Evolutionary conservation across 2,797 vertebrate species (phyloP), one percentile per base, ranked within the genome.

Genomic region (Hypotaenidia philippensis): DNA sequence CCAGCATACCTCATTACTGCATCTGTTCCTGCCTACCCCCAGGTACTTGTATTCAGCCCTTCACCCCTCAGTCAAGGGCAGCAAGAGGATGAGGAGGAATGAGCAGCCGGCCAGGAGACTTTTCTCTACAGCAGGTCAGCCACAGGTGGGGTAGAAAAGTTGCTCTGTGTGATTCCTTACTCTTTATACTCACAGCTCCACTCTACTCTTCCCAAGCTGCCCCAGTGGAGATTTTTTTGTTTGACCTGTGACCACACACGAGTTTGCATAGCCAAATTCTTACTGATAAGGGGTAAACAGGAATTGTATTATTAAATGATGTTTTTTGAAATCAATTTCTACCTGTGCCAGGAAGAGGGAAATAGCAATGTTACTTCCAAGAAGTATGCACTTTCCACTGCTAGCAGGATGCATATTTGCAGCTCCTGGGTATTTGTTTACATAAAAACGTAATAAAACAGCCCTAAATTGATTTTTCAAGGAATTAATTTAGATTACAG

Each of bases 381-480:
- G 36, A 34, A 68, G 34, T 36, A 59, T 0, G 1, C 3, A 2
- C n/a, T 83, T 83, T 44, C 32, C 26, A 13, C 56, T 49, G 5
- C 44, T 27, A n/a, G 11, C n/a, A 56, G 41, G 45, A 53, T 61
- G 55, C 25, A 10, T 56, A 1, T 78, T 89, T 93, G 32, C 75
- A 69, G 66, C 50, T 92, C 16, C 8, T 76, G 18, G 68, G 3
- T 52, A 52, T 83, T 74, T 87, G 45, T 79, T 92, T 60, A 32
- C 32, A 45, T 77, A 52, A 87, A 89, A 93, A 69, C 52, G 78
- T 53, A 69, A 83, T 86, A 56, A 89, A 97, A 17, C 27, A 57
- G 55, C 56, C 63, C 63, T 85, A 65, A 91, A 92, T 88, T 88
- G 1, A 53, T 86, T 92, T 92, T 89, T 87, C 27, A 57, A 85